Evolutionary conservation across 35 echinoderm and acorn worm genomes (phyloP).

Genomic region (Diadema setosum): DNA sequence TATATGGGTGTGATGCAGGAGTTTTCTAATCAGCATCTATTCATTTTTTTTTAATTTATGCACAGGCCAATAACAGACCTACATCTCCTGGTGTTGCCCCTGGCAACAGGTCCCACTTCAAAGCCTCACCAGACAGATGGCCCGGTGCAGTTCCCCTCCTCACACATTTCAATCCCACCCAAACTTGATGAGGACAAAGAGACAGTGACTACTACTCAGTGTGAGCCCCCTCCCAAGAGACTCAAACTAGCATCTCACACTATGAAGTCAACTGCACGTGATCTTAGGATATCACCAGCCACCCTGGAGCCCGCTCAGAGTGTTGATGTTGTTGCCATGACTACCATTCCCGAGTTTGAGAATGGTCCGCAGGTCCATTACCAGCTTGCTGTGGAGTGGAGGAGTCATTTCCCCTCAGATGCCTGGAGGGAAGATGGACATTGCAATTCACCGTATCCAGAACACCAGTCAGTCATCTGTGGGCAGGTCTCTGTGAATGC

Average conservation of each 20-base stretch:
- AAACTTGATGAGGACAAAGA: not conserved
- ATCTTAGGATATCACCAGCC: not conserved
- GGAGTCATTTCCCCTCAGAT: not conserved
- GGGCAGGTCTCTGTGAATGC: not conserved
- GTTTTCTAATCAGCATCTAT: no score
- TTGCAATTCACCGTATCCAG: no score
- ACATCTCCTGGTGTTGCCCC: not conserved
- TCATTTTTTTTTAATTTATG: no score
- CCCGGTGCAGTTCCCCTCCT: no score
- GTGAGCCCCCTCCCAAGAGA: not conserved
- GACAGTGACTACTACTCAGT: not conserved
- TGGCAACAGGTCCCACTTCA: not conserved
- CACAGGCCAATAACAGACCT: not conserved
- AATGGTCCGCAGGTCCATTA: not conserved
- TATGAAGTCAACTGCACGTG: not conserved
- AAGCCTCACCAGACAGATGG: not conserved
- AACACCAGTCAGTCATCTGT: not conserved
- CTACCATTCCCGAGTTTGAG: not conserved
- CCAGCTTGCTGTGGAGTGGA: not conserved
- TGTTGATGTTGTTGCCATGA: not conserved
- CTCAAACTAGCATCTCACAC: not conserved
- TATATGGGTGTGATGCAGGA: no score
- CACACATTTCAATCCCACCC: no score
- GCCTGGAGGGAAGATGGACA: no score
- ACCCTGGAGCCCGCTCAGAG: not conserved